Evolutionary conservation across 2,888 invertebrate species (phyloP), one percentile per base, ranked within the genome.

Genomic region (Dysmachus trigonus): DNA sequence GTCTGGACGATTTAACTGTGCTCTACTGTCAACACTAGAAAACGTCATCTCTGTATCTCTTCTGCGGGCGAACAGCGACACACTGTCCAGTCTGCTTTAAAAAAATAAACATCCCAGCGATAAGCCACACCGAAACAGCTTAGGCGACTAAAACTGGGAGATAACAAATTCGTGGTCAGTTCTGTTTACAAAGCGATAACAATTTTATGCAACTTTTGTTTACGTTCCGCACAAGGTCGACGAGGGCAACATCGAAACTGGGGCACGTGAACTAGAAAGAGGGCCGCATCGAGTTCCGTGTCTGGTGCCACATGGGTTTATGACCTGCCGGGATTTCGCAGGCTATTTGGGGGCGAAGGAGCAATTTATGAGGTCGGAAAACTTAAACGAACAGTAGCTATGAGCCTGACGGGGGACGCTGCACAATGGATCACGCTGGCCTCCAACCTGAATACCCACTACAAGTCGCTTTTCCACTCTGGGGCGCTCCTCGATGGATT

Each of bases 401-500:
- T 62, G 62, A 62, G 62, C 62, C 18, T 62, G 22, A 27, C 62
- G 22, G 62, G 62, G 27, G 62, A 22, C 10, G 5, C 27, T 27
- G 22, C 27, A 27, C 62, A 62, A 22, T 62, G 62, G 62, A 27
- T 27, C 62, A 62, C 62, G 8, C 10, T 62, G 62, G 62, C 27
- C 62, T 27, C 62, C 62, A 62, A 47, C 7, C 13, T 74, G 7
- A 85, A 86, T 33, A 92, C 93, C 18, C 92, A 92, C 88, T 94
- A 94, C 90, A 93, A 94, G 86, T 93, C 94, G 18, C 92, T 93
- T 13, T 93, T 93, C 8, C 95, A 95, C 90, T 93, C 93, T 51
- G 93, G 93, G 85, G 92, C 93, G 1, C 89, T 95, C 1, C 91
- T 95, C 71, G 92, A 93, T 85, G 95, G 95, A 1, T 92, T 96